Evolutionary conservation across 2,113 vertebrate genomes (phyloP), one percentile per base, ranked within the genome.

Genomic region (Campylorhamphus procurvoides): DNA sequence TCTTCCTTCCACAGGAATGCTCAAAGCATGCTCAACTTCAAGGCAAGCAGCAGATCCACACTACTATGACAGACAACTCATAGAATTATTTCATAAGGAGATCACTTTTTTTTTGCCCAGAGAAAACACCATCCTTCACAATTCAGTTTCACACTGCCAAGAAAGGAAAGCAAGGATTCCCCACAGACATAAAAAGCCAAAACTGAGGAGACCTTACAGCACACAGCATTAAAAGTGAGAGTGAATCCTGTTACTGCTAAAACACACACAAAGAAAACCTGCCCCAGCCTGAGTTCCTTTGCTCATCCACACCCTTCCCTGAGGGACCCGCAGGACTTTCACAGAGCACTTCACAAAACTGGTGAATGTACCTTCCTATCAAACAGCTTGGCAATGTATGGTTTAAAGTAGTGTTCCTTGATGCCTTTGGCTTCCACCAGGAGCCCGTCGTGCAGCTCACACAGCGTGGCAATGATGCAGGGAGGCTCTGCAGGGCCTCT

Each of bases 331-430:
- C 19, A 53, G 44, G 18, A 63, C 9, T 72, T 39, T 13, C 35
- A 17, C 0, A 0, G 27, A 81, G 29, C 39, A 9, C 8, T 31
- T 72, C 31, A 82, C 28, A 49, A n/a, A 79, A 18, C 50, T 7
- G 18, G 2, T 1, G 14, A 72, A 49, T 74, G 76, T 97, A 99
- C 99, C 98, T 98, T 98, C 95, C 97, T 99, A 42, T 99, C 98
- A 96, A 99, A 99, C 6, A 99, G 98, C 50, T 98, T 99, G 84
- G 98, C 98, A 67, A 99, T 99, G 97, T 99, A 99, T 1, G 99
- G 99, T 84, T 98, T 99, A 95, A 99, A 99, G 96, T 99, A 99
- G 97, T 99, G 99, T 87, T 99, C 99, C 80, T 99, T 99, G 97
- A 99, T 99, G 94, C 99, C 99, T 91, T 99, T 99, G 0, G 99